These are phyloP conservation scores for Gallinago jamesoni DNA, from an alignment of 2,113 vertebrate genomes.

Conservation along the genomic window DNA sequence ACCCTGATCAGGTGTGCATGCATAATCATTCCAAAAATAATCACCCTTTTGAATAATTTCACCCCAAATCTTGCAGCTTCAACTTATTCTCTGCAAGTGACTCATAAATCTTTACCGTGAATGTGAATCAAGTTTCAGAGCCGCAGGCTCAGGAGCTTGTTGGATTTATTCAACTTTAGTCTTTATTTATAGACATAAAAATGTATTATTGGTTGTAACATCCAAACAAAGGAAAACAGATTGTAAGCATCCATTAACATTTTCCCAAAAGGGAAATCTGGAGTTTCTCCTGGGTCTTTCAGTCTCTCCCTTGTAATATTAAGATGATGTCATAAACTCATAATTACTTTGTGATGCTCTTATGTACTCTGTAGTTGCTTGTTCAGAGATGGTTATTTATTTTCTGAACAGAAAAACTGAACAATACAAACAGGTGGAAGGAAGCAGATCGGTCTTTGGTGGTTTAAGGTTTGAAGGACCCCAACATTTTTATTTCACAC, in stretches of 20 bases:
- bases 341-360: slow-evolving; percentile 80
- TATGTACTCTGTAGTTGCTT: slow-evolving; percentile 63
- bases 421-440: slow-evolving; percentile 62
- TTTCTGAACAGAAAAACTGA: slow-evolving; percentile 59
- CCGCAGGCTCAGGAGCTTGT: slow-evolving; percentile 88
- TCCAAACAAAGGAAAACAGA: slow-evolving; percentile 86
- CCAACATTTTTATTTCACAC: slow-evolving; percentile 50
- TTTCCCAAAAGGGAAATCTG: slow-evolving; percentile 82
- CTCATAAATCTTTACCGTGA: slow-evolving; percentile 97
- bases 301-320: slow-evolving; percentile 78
- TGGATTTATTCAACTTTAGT: slow-evolving; percentile 87
- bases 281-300: slow-evolving; percentile 74
- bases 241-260: slow-evolving; percentile 83
- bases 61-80: slow-evolving; percentile 91
- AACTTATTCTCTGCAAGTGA: slow-evolving; percentile 89
- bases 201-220: slow-evolving; percentile 83
- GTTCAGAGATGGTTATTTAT: slow-evolving; percentile 66
- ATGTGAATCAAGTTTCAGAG: slow-evolving; percentile 92
- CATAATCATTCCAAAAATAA: slow-evolving; percentile 98
- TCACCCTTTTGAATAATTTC: slow-evolving; percentile 96
- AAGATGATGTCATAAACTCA: slow-evolving; percentile 82
- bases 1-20: slow-evolving; percentile 96
- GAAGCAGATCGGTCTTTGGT: slow-evolving; percentile 59
- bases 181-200: slow-evolving; percentile 85
- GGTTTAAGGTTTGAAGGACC: slow-evolving; percentile 60